Evolutionary conservation across 2,888 invertebrate species (phyloP), one percentile per base, ranked within the genome.

Genomic region (Hypsopygia costalis): DNA sequence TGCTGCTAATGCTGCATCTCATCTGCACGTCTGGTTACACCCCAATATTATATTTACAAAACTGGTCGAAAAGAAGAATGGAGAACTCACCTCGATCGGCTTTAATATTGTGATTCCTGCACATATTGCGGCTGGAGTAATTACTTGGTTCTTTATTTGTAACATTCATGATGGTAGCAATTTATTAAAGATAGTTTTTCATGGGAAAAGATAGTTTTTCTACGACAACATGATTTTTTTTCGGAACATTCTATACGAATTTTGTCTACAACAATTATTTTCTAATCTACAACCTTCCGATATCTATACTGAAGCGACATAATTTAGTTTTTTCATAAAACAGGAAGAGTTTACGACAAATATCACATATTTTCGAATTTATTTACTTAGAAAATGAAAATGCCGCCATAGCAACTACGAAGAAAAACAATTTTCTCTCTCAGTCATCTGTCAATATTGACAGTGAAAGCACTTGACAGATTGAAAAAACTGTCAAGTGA

Each of bases 361-460:
- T 38, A 32, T 11, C 31, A 38, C 11, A n/a, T 22, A 32, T 25
- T 32, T 12, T 22, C 8, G 27, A 33, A 39, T 39, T 33, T 20
- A 9, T 28, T 27, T 12, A 6, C 31, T 39, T 27, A 36, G 41
- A 52, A 59, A 57, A 68, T 55, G 51, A 75, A 76, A 67, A 66
- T 69, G 69, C 69, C 80, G 80, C 81, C 80, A 78, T 81, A 66
- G 78, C 76, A 79, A 80, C 76, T n/a, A n/a, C n/a, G n/a, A 30
- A 16, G 8, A n/a, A 12, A 6, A 3, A 22, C 22, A 25, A n/a
- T 16, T 16, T n/a, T n/a, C n/a, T n/a, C n/a, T n/a, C n/a, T 3
- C 21, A 21, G 33, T 9, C n/a, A 34, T 10, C 9, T 7, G 9
- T 36, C 6, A 28, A 9, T 20, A 20, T 30, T 16, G 29, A 36